Conservation (phyloP, 2,113 vertebrate genomes). For the Pterocles gutturalis region DNA sequence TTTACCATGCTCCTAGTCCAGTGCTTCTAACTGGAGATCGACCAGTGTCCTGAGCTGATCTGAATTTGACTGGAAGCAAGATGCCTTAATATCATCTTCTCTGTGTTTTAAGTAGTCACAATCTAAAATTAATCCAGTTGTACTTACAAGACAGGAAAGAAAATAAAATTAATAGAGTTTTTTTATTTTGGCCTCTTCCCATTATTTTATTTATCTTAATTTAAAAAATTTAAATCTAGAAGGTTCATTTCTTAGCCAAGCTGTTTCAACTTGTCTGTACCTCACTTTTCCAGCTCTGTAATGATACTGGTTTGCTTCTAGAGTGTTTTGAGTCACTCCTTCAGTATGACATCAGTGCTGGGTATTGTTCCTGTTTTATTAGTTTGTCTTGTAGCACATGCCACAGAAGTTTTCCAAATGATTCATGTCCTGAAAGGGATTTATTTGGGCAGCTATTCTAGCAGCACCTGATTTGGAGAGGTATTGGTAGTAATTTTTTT, state of each 20-base stretch:
- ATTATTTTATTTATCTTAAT: neutral
- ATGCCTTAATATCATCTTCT: neutral
- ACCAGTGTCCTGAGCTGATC: neutral
- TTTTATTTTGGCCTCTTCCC: neutral
- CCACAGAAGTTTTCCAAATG: neutral
- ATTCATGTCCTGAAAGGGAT: neutral
- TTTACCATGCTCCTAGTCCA: neutral
- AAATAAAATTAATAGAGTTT: neutral
- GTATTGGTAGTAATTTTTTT: neutral
- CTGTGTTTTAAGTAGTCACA: neutral
- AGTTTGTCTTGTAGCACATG: neutral
- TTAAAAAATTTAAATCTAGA: neutral
- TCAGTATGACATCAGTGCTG: neutral
- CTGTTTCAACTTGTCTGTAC: neutral
- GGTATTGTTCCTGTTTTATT: neutral
- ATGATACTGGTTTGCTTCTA: neutral
- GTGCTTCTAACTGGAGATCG: neutral
- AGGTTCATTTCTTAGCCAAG: neutral
- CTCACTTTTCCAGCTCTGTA: neutral
- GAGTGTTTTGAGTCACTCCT: neutral
- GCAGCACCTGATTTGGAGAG: neutral
- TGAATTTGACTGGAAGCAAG: neutral
- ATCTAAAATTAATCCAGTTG: neutral
- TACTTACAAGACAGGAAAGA: neutral
- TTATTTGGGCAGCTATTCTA: neutral